Percentiles rank a stretch among this genome's conserved stretches.
These are phyloP conservation scores for Trichopoda pennipes DNA, from an alignment of 2,888 invertebrate species.

Conservation along the genomic window DNA sequence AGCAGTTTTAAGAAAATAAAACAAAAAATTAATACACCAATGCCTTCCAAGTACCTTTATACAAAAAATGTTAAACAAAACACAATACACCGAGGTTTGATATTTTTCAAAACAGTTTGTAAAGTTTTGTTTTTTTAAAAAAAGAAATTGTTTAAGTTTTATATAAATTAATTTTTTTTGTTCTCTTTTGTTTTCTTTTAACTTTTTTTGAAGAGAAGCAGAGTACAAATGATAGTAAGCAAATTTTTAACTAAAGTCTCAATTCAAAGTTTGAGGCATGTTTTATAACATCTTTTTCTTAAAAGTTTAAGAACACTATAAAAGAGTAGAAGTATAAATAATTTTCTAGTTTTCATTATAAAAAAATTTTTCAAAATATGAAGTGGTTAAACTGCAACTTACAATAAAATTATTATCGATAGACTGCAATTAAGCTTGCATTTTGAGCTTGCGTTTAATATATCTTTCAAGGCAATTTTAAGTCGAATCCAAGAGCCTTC, in stretches of 20 bases:
- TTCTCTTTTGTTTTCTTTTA: not conserved
- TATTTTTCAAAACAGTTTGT: conserved; percentile 61
- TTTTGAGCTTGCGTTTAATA: no score
- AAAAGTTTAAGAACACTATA: conserved; percentile 29
- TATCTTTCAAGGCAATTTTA: no score
- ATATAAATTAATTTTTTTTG: conserved; percentile 49
- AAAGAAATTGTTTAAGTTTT: conserved; percentile 49
- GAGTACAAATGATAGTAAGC: conserved; percentile 47
- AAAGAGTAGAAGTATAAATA: not conserved
- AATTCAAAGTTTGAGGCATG: conserved; percentile 38
- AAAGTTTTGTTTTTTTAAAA: conserved; percentile 47
- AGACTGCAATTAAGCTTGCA: no score
- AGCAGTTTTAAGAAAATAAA: conserved; percentile 21
- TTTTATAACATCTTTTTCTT: conserved; percentile 29
- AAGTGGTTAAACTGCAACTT: no score
- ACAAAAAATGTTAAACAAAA: conserved; percentile 17
- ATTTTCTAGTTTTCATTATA: no score
- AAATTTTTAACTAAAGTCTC: conserved; percentile 54
- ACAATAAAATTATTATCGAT: no score
- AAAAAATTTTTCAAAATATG: no score
- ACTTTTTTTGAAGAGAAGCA: conserved; percentile 7
- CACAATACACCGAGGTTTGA: conserved; percentile 31
- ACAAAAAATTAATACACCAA: conserved; percentile 29
- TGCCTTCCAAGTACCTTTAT: conserved; percentile 10
- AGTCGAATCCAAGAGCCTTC: no score